Evolutionary conservation across 2,888 invertebrate genomes (phyloP), one percentile per base, ranked within the genome.

Genomic region (Itoplectis maculator): DNA sequence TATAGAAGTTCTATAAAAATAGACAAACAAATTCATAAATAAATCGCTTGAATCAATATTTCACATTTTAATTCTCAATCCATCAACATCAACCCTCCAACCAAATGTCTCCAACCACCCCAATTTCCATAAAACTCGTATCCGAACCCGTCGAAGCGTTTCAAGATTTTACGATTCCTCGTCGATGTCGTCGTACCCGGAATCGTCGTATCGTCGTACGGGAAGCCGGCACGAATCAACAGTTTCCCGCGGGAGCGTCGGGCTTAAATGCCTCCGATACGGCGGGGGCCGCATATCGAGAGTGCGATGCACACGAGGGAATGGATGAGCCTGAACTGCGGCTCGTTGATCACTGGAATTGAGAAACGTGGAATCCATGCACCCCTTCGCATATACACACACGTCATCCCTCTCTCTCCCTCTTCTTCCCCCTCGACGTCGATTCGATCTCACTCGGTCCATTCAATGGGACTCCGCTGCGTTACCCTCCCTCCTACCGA

Each of bases 281-380:
- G 15, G 40, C 4, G 42, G 3, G 4, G 47, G 54, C 20, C n/a
- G 4, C 42, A 56, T 49, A 77, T 51, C 20, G 40, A 23, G 18
- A 9, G 20, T 40, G 11, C 3, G 49, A 47, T 47, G 37, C 11
- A 66, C 18, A 18, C 18, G 35, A 20, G 47, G 13, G 13, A 66
- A 45, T 42, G 68, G 37, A 40, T 51, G 40, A 40, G 49, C 23
- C 68, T 15, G 61, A 6, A 18, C 40, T 47, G 49, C 45, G 47
- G 47, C 59, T 61, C 51, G 79, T 69, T 80, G 77, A 83, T 83
- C 73, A 79, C 63, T 72, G 73, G 69, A 83, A 80, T 80, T 72
- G 73, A 83, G 79, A 77, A 79, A 80, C 76, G 74, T 9, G 73
- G 69, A 77, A 73, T 75, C 40, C 70, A 74, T 66, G 51, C 15